Evolutionary conservation across 2,113 vertebrate species (phyloP).

Genomic region (Osmerus mordax): DNA sequence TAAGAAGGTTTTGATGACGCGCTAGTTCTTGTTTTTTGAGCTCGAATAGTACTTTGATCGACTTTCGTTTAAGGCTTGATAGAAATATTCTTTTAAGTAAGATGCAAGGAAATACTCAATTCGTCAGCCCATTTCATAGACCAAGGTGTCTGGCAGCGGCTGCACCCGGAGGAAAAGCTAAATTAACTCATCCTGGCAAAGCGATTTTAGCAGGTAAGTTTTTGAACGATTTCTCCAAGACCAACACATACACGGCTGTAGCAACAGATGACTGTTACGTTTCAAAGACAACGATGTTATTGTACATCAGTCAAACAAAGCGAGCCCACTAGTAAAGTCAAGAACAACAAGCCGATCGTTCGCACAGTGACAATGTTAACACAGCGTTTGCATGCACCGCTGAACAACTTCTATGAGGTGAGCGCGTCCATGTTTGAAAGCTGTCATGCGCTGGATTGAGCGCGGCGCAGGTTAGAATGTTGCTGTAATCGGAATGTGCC

Average conservation of each 20-base stretch:
- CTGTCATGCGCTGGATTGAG: not conserved
- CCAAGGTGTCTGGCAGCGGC: slow-evolving; percentile 72
- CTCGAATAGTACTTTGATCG: not conserved
- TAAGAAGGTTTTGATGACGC: not conserved
- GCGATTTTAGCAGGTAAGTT: slow-evolving; percentile 83
- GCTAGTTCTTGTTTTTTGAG: not conserved
- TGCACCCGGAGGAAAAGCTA: slow-evolving; percentile 73
- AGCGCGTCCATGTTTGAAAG: not conserved
- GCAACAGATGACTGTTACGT: not conserved
- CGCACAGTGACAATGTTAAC: too few species aligned
- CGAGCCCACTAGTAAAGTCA: too few species aligned
- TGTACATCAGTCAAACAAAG: too few species aligned
- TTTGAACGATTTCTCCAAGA: not conserved
- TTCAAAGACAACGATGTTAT: too few species aligned
- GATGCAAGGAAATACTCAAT: slow-evolving; percentile 53
- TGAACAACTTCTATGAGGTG: not conserved
- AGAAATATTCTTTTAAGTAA: not conserved
- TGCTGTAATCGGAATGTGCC: not conserved
- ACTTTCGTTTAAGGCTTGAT: not conserved
- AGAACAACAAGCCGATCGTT: too few species aligned
- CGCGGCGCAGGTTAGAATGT: not conserved
- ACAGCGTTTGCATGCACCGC: too few species aligned
- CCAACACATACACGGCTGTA: not conserved
- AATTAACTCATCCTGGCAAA: slow-evolving; percentile 84
- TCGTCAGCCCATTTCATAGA: slow-evolving; percentile 43